phyloP scores from a whole-genome alignment of 2,797 vertebrate genomes.

The Acipenser ruthenus region DNA sequence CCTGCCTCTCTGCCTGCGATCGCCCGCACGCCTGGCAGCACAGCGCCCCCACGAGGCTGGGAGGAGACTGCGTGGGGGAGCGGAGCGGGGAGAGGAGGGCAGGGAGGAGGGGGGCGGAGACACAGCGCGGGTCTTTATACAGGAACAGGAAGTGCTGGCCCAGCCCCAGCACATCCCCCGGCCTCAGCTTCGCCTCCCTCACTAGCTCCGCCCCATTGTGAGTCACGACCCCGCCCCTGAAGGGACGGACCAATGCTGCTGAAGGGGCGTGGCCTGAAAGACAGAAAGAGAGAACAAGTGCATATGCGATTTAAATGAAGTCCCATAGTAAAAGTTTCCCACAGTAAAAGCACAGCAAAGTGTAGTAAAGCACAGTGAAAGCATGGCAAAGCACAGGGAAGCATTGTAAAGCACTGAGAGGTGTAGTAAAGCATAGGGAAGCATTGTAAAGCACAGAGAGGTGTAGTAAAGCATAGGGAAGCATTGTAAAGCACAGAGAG shows the following conservation, averaged over 20 bases:
- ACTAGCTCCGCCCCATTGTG: constrained; percentile 77
- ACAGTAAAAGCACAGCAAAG: background rate
- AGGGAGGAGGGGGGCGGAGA: constrained; percentile 55
- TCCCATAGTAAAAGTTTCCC: background rate
- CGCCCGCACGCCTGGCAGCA: constrained; percentile 66
- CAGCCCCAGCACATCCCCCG: constrained; percentile 81
- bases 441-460: background rate
- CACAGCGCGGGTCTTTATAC: constrained; percentile 80
- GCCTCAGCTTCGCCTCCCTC: constrained; percentile 70
- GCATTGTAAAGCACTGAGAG: background rate
- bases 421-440: background rate
- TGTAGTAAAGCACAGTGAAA: background rate
- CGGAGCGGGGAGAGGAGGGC: constrained; percentile 64
- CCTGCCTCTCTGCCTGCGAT: constrained; percentile 73
- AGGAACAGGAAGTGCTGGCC: constrained; percentile 83
- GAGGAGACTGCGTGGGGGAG: constrained; percentile 44
- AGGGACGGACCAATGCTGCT: constrained; percentile 71
- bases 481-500: too few species aligned
- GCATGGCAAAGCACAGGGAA: background rate
- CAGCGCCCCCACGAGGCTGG: constrained; percentile 40
- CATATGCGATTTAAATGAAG: background rate
- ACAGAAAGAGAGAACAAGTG: background rate
- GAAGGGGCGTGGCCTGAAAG: too few species aligned
- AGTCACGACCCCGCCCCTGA: constrained; percentile 74
- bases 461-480: too few species aligned